Conservation (phyloP, 2,888 invertebrate species). For the Agrochola lota region DNA sequence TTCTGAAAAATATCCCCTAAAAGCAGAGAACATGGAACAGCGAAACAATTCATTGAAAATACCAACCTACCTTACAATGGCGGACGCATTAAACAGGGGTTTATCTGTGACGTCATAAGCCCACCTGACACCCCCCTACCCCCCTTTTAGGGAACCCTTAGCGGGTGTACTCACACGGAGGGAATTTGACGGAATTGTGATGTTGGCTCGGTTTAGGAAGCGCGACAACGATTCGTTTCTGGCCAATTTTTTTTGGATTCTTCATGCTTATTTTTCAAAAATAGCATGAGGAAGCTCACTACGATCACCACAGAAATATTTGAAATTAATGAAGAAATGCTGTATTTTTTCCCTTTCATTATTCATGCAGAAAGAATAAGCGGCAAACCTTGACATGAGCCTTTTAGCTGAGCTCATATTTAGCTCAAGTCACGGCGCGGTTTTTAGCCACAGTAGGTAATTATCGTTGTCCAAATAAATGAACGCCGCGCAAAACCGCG, state of each 20-base stretch:
- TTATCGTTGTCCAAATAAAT: neutral
- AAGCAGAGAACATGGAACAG: constrained; percentile 23
- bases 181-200: neutral
- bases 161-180: constrained; percentile 13
- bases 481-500: too few relatives aligned
- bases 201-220: neutral
- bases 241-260: neutral
- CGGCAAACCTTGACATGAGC: neutral
- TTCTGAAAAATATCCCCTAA: constrained; percentile 7
- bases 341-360: neutral
- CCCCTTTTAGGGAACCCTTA: constrained; percentile 29
- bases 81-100: constrained; percentile 63
- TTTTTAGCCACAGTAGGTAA: neutral
- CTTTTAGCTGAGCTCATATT: neutral
- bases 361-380: neutral
- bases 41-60: constrained; percentile 61
- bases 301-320: neutral
- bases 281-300: neutral
- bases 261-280: neutral
- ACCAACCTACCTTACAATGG: constrained; percentile 58
- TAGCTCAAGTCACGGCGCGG: neutral
- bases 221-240: neutral
- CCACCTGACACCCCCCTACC: constrained; percentile 64
- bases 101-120: constrained; percentile 73
- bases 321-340: neutral